phyloP scores from a whole-genome alignment of 2,888 invertebrate genomes.

The Cryptocheilus praepositus region DNA sequence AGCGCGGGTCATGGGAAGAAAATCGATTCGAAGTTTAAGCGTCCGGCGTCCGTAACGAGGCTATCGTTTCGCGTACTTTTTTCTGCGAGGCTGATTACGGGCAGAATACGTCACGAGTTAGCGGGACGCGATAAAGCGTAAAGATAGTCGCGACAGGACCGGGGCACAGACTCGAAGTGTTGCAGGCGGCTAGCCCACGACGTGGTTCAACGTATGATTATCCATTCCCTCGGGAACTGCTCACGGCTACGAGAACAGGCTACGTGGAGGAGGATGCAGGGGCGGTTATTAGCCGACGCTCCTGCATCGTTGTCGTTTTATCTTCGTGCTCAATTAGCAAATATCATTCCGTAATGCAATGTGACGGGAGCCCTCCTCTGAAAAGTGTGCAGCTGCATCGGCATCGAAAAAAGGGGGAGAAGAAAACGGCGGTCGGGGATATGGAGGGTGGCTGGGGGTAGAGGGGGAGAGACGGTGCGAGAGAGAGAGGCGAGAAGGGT shows the following conservation, averaged over 20 bases:
- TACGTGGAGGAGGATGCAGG: conserved; percentile 37
- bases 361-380: conserved; percentile 65
- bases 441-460: conserved; percentile 16
- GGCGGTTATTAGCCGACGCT: conserved; percentile 71
- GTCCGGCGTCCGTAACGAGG: conserved; percentile 5
- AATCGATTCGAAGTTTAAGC: conserved; percentile 5
- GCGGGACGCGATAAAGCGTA: conserved; percentile 47
- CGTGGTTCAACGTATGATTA: conserved; percentile 66
- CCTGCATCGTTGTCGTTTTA: conserved; percentile 65
- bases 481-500: conserved; percentile 20
- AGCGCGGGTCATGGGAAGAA: conserved; percentile 25
- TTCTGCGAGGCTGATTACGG: conserved; percentile 17
- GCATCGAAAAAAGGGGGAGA: conserved; percentile 42
- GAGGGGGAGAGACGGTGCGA: neutral
- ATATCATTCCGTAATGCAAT: conserved; percentile 74
- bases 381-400: conserved; percentile 60
- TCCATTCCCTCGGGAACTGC: conserved; percentile 62
- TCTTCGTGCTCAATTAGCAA: conserved; percentile 74
- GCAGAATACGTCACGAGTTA: conserved; percentile 28
- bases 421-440: conserved; percentile 34
- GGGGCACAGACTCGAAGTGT: conserved; percentile 40
- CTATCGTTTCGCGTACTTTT: conserved; percentile 4
- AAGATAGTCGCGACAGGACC: conserved; percentile 34
- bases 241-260: conserved; percentile 5
- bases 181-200: conserved; percentile 48